Evolutionary conservation across 2,888 invertebrate species (phyloP), one percentile per base, ranked within the genome.

Genomic region (Acrobasis repandana): DNA sequence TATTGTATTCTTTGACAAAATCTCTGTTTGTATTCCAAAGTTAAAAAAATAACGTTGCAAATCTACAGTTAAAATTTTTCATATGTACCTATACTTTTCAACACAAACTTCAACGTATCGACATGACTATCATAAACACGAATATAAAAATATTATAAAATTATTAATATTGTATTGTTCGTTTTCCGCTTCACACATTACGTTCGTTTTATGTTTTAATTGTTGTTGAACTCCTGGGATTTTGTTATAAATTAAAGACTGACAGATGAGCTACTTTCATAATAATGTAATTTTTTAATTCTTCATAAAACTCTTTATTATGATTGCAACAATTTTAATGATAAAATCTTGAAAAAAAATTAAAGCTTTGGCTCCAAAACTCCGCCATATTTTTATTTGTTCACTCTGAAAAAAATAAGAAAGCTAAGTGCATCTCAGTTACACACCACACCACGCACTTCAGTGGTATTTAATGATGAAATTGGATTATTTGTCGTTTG

Each of bases 101-200:
- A 43, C 4, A 10, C 43, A 5, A 43, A 4, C 14, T 10, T 9
- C 9, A 8, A 36, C 1, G 9, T 38, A 38, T 5, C 36, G 14
- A 38, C 38, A 38, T 38, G 9, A 38, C 14, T 14, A 11, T 38
- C 8, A 38, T 10, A 11, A 2, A 38, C 6, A 28, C 2, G 28
- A 28, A 38, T 11, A 34, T 38, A 38, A 18, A 49, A 49, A n/a
- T n/a, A n/a, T n/a, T n/a, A n/a, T 20, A 18, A 18, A 9, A 49
- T 20, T 18, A 49, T 49, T 16, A 18, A 18, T 20, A 11, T 10
- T 11, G 20, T 5, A 49, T 49, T 49, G 49, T 49, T 49, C 5
- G 11, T 49, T 49, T 49, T 49, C 49, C 49, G 49, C 49, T 49
- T 49, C 49, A 11, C 49, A 49, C 49, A 49, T 20, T 9, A 28